These are phyloP conservation scores for Melanotaenia duboulayi DNA, from an alignment of 2,113 vertebrate species.

Conservation along the genomic window DNA sequence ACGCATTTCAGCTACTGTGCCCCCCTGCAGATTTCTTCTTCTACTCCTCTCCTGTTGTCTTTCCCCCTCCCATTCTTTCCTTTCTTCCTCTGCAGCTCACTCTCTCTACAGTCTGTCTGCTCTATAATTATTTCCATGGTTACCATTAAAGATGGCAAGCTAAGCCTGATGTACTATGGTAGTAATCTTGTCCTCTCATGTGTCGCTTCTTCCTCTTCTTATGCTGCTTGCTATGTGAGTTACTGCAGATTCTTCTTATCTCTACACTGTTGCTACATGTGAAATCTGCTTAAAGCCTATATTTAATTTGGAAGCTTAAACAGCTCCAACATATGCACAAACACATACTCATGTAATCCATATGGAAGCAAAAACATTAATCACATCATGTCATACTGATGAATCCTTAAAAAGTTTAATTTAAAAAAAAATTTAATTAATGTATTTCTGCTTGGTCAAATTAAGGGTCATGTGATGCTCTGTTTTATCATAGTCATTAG, in stretches of 20 bases:
- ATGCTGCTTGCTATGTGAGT: constrained; percentile 10
- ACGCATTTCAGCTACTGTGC: constrained; percentile 54
- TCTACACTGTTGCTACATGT: constrained; percentile 15
- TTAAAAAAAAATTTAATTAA: neutral
- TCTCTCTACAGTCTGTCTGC: constrained; percentile 72
- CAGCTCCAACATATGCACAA: constrained; percentile 4
- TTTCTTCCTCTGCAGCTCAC: constrained; percentile 23
- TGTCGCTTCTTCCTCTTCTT: constrained; percentile 36
- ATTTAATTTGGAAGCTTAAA: constrained; percentile 32
- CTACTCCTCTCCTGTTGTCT: constrained; percentile 28
- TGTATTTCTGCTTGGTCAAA: too few relatives aligned
- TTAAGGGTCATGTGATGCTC: too few relatives aligned
- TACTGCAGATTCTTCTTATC: constrained; percentile 15
- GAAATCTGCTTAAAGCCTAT: constrained; percentile 46
- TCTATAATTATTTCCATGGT: constrained; percentile 88
- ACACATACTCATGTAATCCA: constrained; percentile 32
- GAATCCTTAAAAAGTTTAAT: neutral
- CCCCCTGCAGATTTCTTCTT: constrained; percentile 46
- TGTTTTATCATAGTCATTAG: too few relatives aligned
- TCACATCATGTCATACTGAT: neutral
- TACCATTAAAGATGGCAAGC: constrained; percentile 83
- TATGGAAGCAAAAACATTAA: constrained; percentile 22
- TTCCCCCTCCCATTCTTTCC: constrained; percentile 33
- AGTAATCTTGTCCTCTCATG: constrained; percentile 70
- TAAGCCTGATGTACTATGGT: constrained; percentile 77